A percentile compares a stretch with the other conserved stretches of the same genome.
Conservation (phyloP, 2,888 invertebrate genomes). For the Drosophila colorata region DNA sequence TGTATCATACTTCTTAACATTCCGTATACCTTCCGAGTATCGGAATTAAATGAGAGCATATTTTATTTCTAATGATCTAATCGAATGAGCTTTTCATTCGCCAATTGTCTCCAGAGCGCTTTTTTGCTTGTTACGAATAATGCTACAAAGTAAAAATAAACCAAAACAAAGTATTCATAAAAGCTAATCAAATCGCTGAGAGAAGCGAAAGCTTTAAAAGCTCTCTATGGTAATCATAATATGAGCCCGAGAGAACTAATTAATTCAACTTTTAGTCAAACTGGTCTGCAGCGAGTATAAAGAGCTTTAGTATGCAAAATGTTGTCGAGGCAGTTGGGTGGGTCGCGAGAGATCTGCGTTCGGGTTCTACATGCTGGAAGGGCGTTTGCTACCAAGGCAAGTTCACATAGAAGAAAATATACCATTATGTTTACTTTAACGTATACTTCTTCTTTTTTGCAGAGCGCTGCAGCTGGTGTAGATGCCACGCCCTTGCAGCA, state of each 20-base stretch:
- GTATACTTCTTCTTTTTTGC: neutral
- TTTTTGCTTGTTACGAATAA: slow-evolving; percentile 24
- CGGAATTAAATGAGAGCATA: too few relatives aligned
- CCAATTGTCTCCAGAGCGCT: neutral
- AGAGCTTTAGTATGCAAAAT: slow-evolving; percentile 61
- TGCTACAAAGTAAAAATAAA: slow-evolving; percentile 3
- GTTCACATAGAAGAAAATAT: neutral
- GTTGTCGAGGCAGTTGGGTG: slow-evolving; percentile 53
- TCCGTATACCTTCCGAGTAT: too few relatives aligned
- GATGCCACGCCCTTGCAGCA: slow-evolving; percentile 41
- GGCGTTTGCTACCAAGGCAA: slow-evolving; percentile 35
- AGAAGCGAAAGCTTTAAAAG: slow-evolving; percentile 57
- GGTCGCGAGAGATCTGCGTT: slow-evolving; percentile 24
- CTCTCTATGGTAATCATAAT: slow-evolving; percentile 35
- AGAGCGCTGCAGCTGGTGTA: slow-evolving; percentile 14
- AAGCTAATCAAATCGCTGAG: slow-evolving; percentile 39
- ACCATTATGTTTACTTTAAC: neutral
- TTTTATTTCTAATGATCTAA: neutral
- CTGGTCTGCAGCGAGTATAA: neutral
- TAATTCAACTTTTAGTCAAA: slow-evolving; percentile 7
- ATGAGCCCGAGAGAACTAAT: slow-evolving; percentile 25
- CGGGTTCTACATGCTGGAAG: slow-evolving; percentile 21
- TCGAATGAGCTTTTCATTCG: neutral
- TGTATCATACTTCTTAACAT: too few relatives aligned
- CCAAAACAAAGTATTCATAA: slow-evolving; percentile 17